Evolutionary conservation across 2,797 vertebrate species (phyloP).

Genomic region (Coregonus suidteri): DNA sequence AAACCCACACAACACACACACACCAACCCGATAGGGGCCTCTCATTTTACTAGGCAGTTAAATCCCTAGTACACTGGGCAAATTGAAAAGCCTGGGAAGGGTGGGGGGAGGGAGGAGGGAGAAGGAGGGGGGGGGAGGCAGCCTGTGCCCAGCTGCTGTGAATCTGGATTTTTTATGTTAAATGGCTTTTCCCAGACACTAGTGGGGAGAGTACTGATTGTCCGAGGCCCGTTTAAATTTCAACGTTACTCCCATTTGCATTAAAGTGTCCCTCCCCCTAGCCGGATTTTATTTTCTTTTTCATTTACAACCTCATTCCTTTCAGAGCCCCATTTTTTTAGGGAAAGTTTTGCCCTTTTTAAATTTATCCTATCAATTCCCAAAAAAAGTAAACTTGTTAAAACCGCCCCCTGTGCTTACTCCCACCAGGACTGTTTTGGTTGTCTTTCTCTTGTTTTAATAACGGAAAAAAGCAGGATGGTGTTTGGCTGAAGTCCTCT

Average conservation of each 20-base stretch:
- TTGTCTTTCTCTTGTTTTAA: conserved; percentile 47
- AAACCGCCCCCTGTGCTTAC: conserved; percentile 51
- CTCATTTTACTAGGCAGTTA: conserved; percentile 50
- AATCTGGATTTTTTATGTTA: conserved; percentile 64
- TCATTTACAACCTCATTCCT: conserved; percentile 45
- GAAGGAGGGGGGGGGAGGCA: conserved; percentile 1
- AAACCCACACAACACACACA: too few relatives aligned
- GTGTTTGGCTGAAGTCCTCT: conserved; percentile 31
- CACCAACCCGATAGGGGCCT: background rate
- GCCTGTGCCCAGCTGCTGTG: conserved; percentile 16
- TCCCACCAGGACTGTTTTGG: conserved; percentile 28
- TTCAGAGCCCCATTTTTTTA: conserved; percentile 51
- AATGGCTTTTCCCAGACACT: conserved; percentile 55
- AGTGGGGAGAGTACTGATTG: conserved; percentile 60
- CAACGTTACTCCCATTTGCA: conserved; percentile 65
- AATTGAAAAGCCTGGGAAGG: conserved; percentile 43
- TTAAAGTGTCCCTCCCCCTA: conserved; percentile 55
- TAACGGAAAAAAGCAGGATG: conserved; percentile 15
- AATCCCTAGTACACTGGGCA: conserved; percentile 49
- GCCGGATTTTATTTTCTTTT: conserved; percentile 49
- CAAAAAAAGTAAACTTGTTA: conserved; percentile 61
- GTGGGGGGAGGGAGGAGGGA: background rate
- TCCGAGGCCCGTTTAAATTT: conserved; percentile 67
- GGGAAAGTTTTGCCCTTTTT: conserved; percentile 65
- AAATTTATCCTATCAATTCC: too few relatives aligned